Percentiles rank a stretch among this genome's conserved stretches.
Evolutionary conservation across 2,888 invertebrate species (phyloP).

Genomic region (Balanococcus diminutus): DNA sequence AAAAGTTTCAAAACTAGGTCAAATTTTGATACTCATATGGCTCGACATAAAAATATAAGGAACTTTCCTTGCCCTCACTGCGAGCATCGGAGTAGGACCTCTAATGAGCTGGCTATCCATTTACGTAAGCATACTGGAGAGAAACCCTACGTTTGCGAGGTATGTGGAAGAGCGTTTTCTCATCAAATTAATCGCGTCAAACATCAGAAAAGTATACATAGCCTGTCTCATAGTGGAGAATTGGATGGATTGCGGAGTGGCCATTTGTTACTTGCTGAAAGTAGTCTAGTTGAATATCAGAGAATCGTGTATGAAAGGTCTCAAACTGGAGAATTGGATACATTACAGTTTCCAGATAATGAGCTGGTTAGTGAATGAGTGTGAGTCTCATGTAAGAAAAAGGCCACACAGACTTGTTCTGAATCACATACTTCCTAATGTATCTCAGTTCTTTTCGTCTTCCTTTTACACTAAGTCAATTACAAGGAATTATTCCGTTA

Average conservation of each 20-base stretch:
- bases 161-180: neutral
- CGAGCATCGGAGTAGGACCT: neutral
- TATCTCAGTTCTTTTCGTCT: no score
- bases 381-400: no score
- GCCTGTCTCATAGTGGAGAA: neutral
- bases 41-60: conserved; percentile 51
- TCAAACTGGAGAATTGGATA: neutral
- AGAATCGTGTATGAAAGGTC: neutral
- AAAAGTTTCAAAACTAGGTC: conserved; percentile 53
- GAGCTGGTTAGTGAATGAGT: neutral
- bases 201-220: neutral
- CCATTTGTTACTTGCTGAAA: neutral
- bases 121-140: neutral
- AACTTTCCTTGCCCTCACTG: conserved; percentile 61
- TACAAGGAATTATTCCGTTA: no score
- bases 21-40: conserved; percentile 55
- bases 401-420: no score
- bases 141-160: neutral
- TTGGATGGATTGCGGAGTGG: neutral
- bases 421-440: no score
- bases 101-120: neutral
- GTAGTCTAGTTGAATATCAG: neutral
- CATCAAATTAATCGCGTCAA: neutral
- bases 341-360: neutral
- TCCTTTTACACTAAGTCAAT: no score